Percentiles rank a stretch among this genome's conserved stretches.
These are phyloP conservation scores for Tonatia bakeri DNA, from an alignment of 2,113 vertebrate genomes.

Conservation along the genomic window DNA sequence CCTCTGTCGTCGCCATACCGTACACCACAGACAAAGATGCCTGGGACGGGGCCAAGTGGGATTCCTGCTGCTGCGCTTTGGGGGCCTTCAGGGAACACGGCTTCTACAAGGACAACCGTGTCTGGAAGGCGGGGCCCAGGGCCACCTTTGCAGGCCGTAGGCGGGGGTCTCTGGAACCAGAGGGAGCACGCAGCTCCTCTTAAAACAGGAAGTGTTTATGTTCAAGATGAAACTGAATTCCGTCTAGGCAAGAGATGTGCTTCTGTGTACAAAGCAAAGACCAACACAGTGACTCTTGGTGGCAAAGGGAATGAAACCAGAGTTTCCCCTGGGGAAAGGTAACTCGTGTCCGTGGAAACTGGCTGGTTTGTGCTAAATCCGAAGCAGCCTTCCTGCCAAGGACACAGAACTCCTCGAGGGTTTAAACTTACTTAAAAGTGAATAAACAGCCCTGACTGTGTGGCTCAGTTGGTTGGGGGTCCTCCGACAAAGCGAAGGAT, in stretches of 20 bases:
- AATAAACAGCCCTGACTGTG: not conserved
- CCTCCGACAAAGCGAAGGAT: too few species aligned
- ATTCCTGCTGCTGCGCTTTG: too few species aligned
- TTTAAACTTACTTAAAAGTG: not conserved
- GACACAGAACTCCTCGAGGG: not conserved
- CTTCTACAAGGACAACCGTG: not conserved
- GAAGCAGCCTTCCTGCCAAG: not conserved
- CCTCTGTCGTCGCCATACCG: slow-evolving; percentile 98
- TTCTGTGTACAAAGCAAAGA: not conserved
- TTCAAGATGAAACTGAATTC: not conserved
- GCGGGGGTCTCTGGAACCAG: not conserved
- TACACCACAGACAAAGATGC: slow-evolving; percentile 98
- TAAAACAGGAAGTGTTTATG: not conserved
- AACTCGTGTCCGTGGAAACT: not conserved
- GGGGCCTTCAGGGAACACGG: not conserved
- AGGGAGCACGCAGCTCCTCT: not conserved
- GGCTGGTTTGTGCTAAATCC: not conserved
- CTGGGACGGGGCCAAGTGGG: slow-evolving; percentile 69
- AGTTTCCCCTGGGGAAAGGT: not conserved
- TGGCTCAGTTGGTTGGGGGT: too few species aligned
- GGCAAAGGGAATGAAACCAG: not conserved
- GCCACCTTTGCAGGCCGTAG: not conserved
- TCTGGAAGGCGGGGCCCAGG: not conserved
- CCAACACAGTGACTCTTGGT: not conserved
- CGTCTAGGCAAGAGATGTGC: not conserved